Base-by-base conservation (phyloP, 1,140 invertebrate genomes). In the Drosophila repletoides region DNA sequence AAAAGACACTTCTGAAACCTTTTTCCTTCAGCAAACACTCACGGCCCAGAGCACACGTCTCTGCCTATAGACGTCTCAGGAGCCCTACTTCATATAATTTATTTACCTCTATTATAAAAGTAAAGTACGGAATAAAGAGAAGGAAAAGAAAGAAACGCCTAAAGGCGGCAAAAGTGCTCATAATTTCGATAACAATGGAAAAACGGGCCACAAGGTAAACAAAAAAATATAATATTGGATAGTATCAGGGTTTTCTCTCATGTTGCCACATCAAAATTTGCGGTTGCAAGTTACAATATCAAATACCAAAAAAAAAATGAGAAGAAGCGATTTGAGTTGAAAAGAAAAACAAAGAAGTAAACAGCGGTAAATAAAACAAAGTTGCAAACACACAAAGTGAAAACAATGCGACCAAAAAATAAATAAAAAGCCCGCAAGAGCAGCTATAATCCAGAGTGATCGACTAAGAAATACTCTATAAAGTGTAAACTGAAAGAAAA, bases 241-340 rank as follows among this genome's bases (percentile, higher is more conserved):
- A 33, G 29, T 21, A 43, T 26, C n/a, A n/a, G n/a, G n/a, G n/a
- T n/a, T n/a, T n/a, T n/a, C n/a, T n/a, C n/a, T n/a, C n/a, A n/a
- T n/a, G n/a, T n/a, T n/a, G n/a, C n/a, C n/a, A n/a, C n/a, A n/a
- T n/a, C n/a, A n/a, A n/a, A n/a, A n/a, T n/a, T n/a, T 84, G 80
- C 38, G 80, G 80, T 84, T 80, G 72, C 75, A 84, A 80, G 80
- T 80, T 72, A 80, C 53, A 58, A 72, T n/a, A n/a, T n/a, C n/a
- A n/a, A n/a, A n/a, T n/a, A n/a, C n/a, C n/a, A n/a, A n/a, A n/a
- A n/a, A n/a, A n/a, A n/a, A n/a, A n/a, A n/a, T n/a, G n/a, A n/a
- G n/a, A n/a, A n/a, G 80, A 86, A 86, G 60, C 79, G 79, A 84
- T 84, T 84, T 84, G 72, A 29, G 74, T 34, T 74, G 49, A 71